Conservation (phyloP, 92 coral and sea anemone genomes). For the Montipora capitata region DNA sequence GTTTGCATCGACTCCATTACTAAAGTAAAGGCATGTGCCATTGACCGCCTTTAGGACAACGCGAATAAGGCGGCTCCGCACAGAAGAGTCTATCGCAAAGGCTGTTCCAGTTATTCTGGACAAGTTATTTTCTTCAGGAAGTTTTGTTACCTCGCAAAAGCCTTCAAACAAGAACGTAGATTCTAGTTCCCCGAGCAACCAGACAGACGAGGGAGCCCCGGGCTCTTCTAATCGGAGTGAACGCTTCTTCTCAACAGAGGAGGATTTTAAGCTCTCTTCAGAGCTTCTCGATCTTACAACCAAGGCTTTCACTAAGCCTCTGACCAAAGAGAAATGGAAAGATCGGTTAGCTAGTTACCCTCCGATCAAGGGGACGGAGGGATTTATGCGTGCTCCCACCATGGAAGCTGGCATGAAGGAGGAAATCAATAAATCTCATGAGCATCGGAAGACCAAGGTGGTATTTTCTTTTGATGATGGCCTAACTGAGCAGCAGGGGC, state of each 20-base stretch:
- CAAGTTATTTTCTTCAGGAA: constrained; percentile 31
- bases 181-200: constrained; percentile 7
- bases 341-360: constrained; percentile 63
- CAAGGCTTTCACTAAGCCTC: constrained; percentile 70
- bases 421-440: constrained; percentile 67
- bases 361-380: constrained; percentile 60
- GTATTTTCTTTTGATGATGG: constrained; percentile 70
- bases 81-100: constrained; percentile 37
- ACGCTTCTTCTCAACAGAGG: constrained; percentile 60
- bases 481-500: constrained; percentile 57
- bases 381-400: constrained; percentile 40
- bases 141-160: neutral
- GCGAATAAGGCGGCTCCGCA: neutral
- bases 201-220: constrained; percentile 7
- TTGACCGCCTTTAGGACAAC: no score
- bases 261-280: constrained; percentile 38
- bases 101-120: constrained; percentile 28
- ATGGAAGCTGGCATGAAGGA: constrained; percentile 80
- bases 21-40: no score
- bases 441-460: constrained; percentile 63
- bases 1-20: no score
- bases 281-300: constrained; percentile 51
- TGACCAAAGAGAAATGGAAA: constrained; percentile 66
- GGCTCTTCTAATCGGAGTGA: constrained; percentile 26
- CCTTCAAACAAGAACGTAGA: constrained; percentile 3